Conservation (phyloP, 2,888 invertebrate species). For the Globia sparganii region DNA sequence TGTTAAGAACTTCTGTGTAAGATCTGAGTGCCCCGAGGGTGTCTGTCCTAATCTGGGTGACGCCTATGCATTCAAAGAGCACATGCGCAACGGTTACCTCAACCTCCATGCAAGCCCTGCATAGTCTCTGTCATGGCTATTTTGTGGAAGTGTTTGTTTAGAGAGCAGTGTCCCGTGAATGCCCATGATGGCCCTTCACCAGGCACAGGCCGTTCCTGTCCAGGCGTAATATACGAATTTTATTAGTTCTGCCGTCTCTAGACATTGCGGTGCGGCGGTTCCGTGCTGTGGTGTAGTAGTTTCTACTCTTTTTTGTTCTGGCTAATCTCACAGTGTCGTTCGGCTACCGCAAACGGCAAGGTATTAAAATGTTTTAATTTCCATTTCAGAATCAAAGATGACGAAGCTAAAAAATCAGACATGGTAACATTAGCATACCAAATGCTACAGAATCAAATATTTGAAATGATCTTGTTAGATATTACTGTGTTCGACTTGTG, state of each 20-base stretch:
- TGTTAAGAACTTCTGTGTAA: too few species aligned
- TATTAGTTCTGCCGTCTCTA: neutral
- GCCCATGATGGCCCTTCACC: too few species aligned
- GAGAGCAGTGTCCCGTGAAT: too few species aligned
- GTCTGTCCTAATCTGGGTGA: too few species aligned
- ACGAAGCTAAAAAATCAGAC: conserved; percentile 74
- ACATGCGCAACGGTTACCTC: too few species aligned
- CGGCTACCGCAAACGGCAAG: neutral
- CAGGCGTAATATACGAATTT: neutral
- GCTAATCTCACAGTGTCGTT: neutral
- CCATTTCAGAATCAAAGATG: conserved; percentile 79
- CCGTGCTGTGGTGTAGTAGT: neutral
- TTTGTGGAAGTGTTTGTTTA: too few species aligned
- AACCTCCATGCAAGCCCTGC: too few species aligned
- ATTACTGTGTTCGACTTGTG: conserved; percentile 80
- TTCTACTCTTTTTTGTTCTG: neutral
- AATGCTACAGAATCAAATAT: conserved; percentile 83
- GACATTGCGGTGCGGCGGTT: neutral
- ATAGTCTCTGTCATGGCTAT: too few species aligned
- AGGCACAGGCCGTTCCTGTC: too few species aligned
- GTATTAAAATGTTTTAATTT: conserved; percentile 8
- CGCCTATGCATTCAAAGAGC: too few species aligned
- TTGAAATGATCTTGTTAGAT: conserved; percentile 77
- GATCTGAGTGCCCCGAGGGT: too few species aligned
- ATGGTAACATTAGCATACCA: conserved; percentile 78